Evolutionary conservation across 2,113 vertebrate genomes (phyloP).

Genomic region (Sterna hirundo): DNA sequence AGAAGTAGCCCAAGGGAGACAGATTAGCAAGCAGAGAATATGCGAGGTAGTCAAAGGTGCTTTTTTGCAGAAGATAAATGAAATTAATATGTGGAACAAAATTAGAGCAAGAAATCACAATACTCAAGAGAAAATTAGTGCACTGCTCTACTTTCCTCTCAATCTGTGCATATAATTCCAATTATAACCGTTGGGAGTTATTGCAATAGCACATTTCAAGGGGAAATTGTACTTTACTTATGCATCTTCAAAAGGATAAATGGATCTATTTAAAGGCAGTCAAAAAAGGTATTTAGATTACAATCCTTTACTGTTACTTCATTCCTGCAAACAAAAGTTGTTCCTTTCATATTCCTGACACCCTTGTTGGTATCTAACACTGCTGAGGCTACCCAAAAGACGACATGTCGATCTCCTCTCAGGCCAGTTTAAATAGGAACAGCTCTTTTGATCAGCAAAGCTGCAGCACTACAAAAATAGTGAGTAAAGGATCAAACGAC

Average conservation of each 20-base stretch:
- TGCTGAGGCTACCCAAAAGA: background rate
- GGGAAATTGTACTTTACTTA: background rate
- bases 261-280: background rate
- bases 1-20: background rate
- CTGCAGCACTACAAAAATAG: background rate
- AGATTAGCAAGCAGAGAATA: conserved; percentile 4
- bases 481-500: background rate
- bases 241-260: background rate
- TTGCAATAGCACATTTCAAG: conserved; percentile 32
- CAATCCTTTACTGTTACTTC: background rate
- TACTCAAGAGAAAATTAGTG: conserved; percentile 41
- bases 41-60: background rate
- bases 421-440: background rate
- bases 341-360: background rate
- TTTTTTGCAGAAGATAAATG: conserved; percentile 41
- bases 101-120: conserved; percentile 60
- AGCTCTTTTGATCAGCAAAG: background rate
- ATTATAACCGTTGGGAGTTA: background rate
- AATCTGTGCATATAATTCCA: conserved; percentile 25
- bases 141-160: conserved; percentile 52
- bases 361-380: background rate
- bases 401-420: background rate
- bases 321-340: background rate
- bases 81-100: conserved; percentile 48
- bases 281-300: background rate